Evolutionary conservation across 2,113 vertebrate genomes (phyloP).

Genomic region (Sitta europaea): DNA sequence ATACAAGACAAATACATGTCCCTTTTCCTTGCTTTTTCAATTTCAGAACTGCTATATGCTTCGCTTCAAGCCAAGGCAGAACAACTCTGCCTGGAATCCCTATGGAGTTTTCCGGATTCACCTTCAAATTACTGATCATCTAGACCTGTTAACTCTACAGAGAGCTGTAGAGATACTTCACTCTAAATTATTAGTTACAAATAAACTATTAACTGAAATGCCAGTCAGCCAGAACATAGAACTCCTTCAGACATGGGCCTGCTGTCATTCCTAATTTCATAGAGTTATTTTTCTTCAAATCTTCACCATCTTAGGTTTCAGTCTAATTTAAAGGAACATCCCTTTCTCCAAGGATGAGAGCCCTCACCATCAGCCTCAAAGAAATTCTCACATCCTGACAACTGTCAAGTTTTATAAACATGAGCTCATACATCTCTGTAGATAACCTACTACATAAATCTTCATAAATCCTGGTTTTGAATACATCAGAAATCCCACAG

Average conservation of each 20-base stretch:
- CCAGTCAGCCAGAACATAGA: not conserved
- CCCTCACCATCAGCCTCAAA: not conserved
- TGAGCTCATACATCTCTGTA: not conserved
- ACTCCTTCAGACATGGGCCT: not conserved
- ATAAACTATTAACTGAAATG: not conserved
- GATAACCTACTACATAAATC: not conserved
- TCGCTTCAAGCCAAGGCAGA: not conserved
- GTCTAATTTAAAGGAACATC: not conserved
- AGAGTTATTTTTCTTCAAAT: not conserved
- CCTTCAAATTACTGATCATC: not conserved
- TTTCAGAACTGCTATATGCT: not conserved
- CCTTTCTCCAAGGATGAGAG: not conserved
- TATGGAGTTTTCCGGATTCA: not conserved
- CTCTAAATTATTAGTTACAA: not conserved
- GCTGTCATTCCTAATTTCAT: not conserved
- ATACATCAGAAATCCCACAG: not conserved
- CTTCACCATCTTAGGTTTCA: not conserved
- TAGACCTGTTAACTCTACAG: not conserved
- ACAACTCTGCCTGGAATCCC: not conserved
- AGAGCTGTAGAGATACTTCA: not conserved
- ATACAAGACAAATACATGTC: not conserved
- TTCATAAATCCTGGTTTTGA: not conserved
- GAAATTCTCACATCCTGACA: not conserved
- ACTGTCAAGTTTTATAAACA: not conserved
- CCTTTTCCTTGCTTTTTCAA: not conserved